Base-by-base conservation (phyloP, 2,888 invertebrate species). In the Chloroclysta siterata region DNA sequence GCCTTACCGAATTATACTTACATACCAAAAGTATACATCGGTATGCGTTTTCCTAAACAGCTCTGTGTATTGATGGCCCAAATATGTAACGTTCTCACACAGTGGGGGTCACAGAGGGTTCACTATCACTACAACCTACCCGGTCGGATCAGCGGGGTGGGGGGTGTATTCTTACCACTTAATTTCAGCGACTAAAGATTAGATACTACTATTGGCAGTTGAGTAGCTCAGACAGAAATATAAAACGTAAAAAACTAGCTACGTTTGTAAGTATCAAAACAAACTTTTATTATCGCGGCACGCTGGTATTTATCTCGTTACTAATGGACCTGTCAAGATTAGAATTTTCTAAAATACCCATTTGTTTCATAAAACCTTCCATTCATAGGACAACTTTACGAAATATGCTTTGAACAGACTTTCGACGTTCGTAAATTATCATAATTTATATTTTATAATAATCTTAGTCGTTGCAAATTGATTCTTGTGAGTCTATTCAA, bases 271-370 rank as follows among this genome's bases (percentile, higher is more conserved):
- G 44, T 46, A 46, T 46, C 46, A 46, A 46, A 46, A 46, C 17
- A 46, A 46, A 46, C 17, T 50, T n/a, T 28, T 29, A 7, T 50
- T 50, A 50, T 50, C 29, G 33, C 14, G 48, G n/a, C 7, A 28
- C 48, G 22, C 48, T 28, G 11, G 29, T 33, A 44, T 42, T 46
- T 64, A 60, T 60, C 52, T 28, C n/a, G 50, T 60, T 42, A 60
- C 55, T 65, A 65, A 60, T 64, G 64, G 64, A 65, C 48, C 64
- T 60, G 60, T 65, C 60, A 17, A 53, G 64, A 65, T 60, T 53
- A 57, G 44, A 44, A 44, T 48, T 46, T 53, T 55, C 36, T 57
- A 56, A 65, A 57, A 56, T 14, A 56, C 42, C 42, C 42, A 22
- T 60, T 52, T 36, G 15, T 55, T 46, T 50, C 15, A 60, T 42